A percentile compares a stretch with the other conserved stretches of the same genome.
Evolutionary conservation across 1,140 invertebrate genomes (phyloP).

Genomic region (Drosophila grimshawi): DNA sequence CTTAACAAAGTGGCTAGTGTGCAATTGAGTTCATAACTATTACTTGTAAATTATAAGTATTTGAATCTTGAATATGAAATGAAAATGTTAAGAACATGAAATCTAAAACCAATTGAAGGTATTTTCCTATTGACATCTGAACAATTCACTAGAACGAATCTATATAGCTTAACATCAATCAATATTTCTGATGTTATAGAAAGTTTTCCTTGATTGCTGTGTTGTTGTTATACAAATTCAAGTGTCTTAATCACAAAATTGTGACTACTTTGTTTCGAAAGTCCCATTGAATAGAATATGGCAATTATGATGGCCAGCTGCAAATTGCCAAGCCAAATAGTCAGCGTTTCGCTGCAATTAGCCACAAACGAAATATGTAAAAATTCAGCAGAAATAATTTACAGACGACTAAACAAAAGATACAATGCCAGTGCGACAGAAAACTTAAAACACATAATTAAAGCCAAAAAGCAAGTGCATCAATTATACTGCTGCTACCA

Average conservation of each 20-base stretch:
- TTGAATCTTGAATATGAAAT: neutral
- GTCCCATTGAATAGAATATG: neutral
- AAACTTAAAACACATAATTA: slow-evolving; percentile 34
- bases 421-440: slow-evolving; percentile 34
- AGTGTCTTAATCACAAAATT: neutral
- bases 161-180: too few relatives aligned
- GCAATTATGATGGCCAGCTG: slow-evolving; percentile 47
- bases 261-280: slow-evolving; percentile 1
- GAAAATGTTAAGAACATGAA: neutral
- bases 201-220: too few relatives aligned
- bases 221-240: too few relatives aligned
- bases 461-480: slow-evolving; percentile 40
- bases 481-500: slow-evolving; percentile 14
- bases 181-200: too few relatives aligned
- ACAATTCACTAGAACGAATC: neutral
- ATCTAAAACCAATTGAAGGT: neutral
- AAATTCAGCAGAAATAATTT: slow-evolving; percentile 70
- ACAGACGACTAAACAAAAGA: slow-evolving; percentile 52
- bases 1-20: too few relatives aligned
- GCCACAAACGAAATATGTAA: slow-evolving; percentile 40
- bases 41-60: too few relatives aligned
- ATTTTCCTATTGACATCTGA: too few relatives aligned
- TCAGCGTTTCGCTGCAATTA: slow-evolving; percentile 61
- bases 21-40: neutral
- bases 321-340: slow-evolving; percentile 53